Evolutionary conservation across 2,888 invertebrate genomes (phyloP).

Genomic region (Eupithecia inturbata): DNA sequence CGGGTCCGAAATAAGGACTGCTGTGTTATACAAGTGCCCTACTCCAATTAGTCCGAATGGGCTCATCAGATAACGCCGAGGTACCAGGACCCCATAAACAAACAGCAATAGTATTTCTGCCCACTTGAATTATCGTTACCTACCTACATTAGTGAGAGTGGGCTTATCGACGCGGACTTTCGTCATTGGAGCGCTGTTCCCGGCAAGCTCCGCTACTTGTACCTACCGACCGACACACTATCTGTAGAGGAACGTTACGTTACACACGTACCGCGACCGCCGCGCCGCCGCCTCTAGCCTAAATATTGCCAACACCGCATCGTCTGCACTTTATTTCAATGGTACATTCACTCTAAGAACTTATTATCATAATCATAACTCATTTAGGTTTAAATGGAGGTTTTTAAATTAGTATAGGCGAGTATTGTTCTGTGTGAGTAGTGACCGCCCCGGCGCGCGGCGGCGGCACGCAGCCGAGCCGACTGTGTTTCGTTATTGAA

Average conservation of each 20-base stretch:
- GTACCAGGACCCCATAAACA: conserved; percentile 8
- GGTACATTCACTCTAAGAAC: not conserved
- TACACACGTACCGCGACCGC: not conserved
- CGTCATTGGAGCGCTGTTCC: not conserved
- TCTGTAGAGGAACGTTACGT: not conserved
- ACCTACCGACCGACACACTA: not conserved
- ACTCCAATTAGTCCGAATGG: not conserved
- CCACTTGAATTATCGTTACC: conserved; percentile 10
- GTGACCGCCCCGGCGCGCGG: not conserved
- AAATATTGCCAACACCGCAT: not conserved
- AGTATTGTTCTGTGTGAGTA: not conserved
- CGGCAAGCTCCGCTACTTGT: not conserved
- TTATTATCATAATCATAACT: not conserved
- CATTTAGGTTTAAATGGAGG: not conserved
- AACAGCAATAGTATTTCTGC: not conserved
- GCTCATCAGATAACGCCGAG: conserved; percentile 14
- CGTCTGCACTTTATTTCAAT: not conserved
- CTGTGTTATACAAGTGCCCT: not conserved
- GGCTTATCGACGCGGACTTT: not conserved
- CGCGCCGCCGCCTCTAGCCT: not conserved
- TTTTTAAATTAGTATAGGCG: too few species aligned
- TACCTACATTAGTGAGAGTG: not conserved
- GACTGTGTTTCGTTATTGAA: too few species aligned
- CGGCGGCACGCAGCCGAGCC: too few species aligned
- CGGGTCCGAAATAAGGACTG: too few species aligned